Evolutionary conservation across 2,113 vertebrate genomes (phyloP).

Genomic region (Furnarius figulus): DNA sequence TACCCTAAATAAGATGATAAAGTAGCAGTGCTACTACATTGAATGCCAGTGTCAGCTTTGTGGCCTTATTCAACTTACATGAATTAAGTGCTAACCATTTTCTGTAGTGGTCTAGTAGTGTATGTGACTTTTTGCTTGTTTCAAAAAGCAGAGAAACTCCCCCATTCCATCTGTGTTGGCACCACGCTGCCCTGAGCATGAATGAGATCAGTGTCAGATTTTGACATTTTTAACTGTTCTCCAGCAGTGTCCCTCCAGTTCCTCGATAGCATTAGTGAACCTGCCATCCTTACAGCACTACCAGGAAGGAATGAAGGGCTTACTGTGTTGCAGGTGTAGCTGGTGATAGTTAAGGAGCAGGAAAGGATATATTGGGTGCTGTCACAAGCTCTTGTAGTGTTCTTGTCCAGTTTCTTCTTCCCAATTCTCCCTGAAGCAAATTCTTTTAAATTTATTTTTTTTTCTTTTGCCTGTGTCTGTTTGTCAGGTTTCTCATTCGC

Average conservation of each 20-base stretch:
- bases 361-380: accelerated
- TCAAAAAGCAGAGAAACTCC: background rate
- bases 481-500: background rate
- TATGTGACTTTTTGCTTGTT: background rate
- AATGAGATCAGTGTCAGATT: background rate
- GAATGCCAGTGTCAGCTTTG: background rate
- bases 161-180: background rate
- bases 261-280: background rate
- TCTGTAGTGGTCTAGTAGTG: background rate
- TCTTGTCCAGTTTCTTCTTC: background rate
- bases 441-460: background rate
- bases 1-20: background rate
- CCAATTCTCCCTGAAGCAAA: background rate
- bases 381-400: background rate
- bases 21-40: background rate
- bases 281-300: background rate
- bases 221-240: background rate
- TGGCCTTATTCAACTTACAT: background rate
- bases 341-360: background rate
- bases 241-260: accelerated
- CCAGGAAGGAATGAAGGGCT: background rate
- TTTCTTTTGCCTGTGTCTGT: background rate
- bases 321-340: background rate
- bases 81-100: background rate
- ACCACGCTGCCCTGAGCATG: background rate